These are phyloP conservation scores for Hystrix cristata DNA, from an alignment of 2,113 vertebrate genomes.

Conservation along the genomic window DNA sequence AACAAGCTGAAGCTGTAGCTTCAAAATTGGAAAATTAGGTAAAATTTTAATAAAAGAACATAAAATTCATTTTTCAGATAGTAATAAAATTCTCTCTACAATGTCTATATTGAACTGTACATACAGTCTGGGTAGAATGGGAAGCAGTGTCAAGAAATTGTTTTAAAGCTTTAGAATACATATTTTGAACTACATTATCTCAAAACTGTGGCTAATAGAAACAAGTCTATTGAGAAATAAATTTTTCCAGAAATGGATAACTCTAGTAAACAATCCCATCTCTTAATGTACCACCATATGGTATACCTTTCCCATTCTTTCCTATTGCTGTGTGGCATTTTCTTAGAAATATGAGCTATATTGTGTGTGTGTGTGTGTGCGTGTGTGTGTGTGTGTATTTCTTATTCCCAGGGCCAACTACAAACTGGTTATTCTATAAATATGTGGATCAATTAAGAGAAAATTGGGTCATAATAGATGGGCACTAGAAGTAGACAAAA, in stretches of 20 bases:
- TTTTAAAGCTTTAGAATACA: neutral
- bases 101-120: neutral
- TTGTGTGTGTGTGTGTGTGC: neutral
- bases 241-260: constrained; percentile 33
- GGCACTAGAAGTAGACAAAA: constrained; percentile 17
- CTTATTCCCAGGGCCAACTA: neutral
- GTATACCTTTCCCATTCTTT: neutral
- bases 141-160: constrained; percentile 9
- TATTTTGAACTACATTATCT: constrained; percentile 31
- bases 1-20: neutral
- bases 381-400: neutral
- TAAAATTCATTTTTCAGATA: constrained; percentile 12
- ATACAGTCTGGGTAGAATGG: neutral
- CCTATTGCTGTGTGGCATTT: neutral
- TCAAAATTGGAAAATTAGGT: constrained; percentile 13
- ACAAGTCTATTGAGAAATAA: neutral
- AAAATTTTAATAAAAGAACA: neutral
- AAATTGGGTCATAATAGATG: neutral
- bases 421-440: constrained; percentile 48
- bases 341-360: neutral
- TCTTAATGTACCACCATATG: neutral
- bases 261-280: neutral
- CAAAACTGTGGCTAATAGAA: neutral
- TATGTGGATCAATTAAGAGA: constrained; percentile 55
- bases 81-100: neutral